Percentiles rank a stretch among this genome's conserved stretches.
Evolutionary conservation across 2,888 invertebrate genomes (phyloP).

Genomic region (Lomographa bimaculata): DNA sequence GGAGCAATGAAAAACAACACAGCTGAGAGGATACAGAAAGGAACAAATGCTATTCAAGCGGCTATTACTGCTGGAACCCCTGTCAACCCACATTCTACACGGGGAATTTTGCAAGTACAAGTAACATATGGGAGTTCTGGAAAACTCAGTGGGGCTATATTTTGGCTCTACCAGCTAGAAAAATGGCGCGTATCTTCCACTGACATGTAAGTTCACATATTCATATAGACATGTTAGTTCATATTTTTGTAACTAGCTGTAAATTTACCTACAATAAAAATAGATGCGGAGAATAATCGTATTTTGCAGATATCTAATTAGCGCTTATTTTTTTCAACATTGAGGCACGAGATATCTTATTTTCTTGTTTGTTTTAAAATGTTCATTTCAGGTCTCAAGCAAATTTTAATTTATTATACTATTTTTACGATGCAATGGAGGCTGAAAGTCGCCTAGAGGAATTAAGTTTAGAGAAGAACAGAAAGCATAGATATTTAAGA

Average conservation of each 20-base stretch:
- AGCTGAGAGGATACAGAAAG: slow-evolving; percentile 86
- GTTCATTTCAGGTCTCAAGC: slow-evolving; percentile 88
- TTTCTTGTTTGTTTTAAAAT: background rate
- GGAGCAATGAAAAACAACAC: slow-evolving; percentile 89
- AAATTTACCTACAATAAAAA: no score
- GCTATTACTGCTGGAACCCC: slow-evolving; percentile 94
- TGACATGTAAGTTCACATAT: slow-evolving; percentile 84
- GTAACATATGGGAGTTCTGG: slow-evolving; percentile 93
- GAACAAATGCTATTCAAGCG: slow-evolving; percentile 88
- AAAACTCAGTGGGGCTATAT: slow-evolving; percentile 94
- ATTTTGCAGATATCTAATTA: no score
- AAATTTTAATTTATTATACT: slow-evolving; percentile 95
- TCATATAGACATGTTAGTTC: no score
- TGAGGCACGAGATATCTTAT: background rate
- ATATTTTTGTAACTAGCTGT: no score
- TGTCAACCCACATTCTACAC: slow-evolving; percentile 92
- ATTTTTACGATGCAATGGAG: slow-evolving; percentile 93
- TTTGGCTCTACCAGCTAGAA: slow-evolving; percentile 93
- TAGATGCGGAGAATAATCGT: no score
- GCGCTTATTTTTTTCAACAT: no score
- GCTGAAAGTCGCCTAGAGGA: slow-evolving; percentile 86
- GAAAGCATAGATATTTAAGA: slow-evolving; percentile 90
- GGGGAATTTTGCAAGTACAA: slow-evolving; percentile 91
- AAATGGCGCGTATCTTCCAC: slow-evolving; percentile 93
- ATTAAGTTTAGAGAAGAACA: slow-evolving; percentile 86